Percentiles rank a stretch among this genome's conserved stretches.
These are phyloP conservation scores for Phaetusa simplex DNA, from an alignment of 2,113 vertebrate genomes.

Conservation along the genomic window DNA sequence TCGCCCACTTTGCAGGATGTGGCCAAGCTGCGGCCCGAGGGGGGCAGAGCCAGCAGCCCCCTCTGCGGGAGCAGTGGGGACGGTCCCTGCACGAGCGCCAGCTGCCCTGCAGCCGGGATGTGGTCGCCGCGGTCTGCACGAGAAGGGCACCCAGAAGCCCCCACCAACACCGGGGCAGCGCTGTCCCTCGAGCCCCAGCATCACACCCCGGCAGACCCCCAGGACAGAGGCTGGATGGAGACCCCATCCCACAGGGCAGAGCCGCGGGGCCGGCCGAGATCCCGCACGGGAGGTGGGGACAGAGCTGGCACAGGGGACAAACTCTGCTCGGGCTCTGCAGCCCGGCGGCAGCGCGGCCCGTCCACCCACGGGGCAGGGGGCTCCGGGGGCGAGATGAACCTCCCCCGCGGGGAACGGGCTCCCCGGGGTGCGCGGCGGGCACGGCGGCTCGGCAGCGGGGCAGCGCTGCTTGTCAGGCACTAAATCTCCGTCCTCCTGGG, in stretches of 20 bases:
- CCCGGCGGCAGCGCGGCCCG: no score
- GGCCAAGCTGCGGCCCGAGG: rapidly evolving
- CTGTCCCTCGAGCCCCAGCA: rapidly evolving
- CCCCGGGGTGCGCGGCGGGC: not conserved
- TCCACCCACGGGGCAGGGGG: not conserved
- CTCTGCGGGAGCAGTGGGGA: rapidly evolving
- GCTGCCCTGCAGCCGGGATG: not conserved
- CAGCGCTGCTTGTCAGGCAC: not conserved
- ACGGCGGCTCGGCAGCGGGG: not conserved
- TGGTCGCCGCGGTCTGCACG: rapidly evolving
- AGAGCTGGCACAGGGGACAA: not conserved
- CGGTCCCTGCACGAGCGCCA: not conserved
- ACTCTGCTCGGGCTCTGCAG: not conserved
- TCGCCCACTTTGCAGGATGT: rapidly evolving
- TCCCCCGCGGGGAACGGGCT: rapidly evolving
- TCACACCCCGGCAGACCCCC: rapidly evolving
- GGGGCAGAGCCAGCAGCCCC: not conserved
- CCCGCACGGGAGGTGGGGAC: rapidly evolving
- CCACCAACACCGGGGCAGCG: rapidly evolving
- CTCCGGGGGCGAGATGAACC: not conserved
- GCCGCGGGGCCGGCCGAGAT: rapidly evolving
- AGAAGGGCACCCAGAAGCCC: not conserved
- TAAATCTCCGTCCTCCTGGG: not conserved
- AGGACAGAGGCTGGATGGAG: not conserved
- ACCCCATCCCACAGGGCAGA: not conserved